Evolutionary conservation across 2,888 invertebrate species (phyloP), one percentile per base, ranked within the genome.

Genomic region (Drosophila testacea): DNA sequence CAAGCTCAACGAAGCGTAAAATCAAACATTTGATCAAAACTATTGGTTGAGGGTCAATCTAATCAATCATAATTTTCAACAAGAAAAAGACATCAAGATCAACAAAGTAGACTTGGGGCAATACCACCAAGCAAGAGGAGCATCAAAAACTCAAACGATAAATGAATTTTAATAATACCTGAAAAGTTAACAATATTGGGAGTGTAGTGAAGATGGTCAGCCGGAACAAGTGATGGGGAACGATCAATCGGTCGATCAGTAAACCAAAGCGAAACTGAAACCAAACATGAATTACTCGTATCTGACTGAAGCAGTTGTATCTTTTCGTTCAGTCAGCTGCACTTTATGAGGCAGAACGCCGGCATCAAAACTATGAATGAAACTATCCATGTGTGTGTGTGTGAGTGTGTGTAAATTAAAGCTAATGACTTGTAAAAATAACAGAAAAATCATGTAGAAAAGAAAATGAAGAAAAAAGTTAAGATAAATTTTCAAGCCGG

Each of bases 351-450:
- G 48, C 81, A 79, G 73, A 77, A 82, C 77, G 59, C 48, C 59
- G 67, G 47, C 42, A 77, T 50, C 48, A 28, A 69, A 85, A 68
- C 72, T 57, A 77, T 87, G 79, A 84, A 88, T 84, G 85, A 82
- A 85, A 46, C 63, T 68, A 77, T 63, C 61, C 79, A 68, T 65
- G 46, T 79, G 57, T 65, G 46, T 65, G 46, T 79, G 57, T 65
- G 46, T 38, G 51, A 59, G 55, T 55, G 56, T 66, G 48, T 55
- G 48, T 87, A 88, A 87, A 87, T 89, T 88, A 87, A 87, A 87
- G 88, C 89, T 89, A 88, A 87, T 87, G 89, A 87, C 89, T 84
- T 84, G 83, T 84, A 77, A 81, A 88, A 87, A 88, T 75, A 81
- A 69, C 70, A 67, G 56, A 75, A 66, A 74, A 69, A 39, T 57